phyloP scores from a whole-genome alignment of 2,888 invertebrate species.

The Trachelus iudaicus region DNA sequence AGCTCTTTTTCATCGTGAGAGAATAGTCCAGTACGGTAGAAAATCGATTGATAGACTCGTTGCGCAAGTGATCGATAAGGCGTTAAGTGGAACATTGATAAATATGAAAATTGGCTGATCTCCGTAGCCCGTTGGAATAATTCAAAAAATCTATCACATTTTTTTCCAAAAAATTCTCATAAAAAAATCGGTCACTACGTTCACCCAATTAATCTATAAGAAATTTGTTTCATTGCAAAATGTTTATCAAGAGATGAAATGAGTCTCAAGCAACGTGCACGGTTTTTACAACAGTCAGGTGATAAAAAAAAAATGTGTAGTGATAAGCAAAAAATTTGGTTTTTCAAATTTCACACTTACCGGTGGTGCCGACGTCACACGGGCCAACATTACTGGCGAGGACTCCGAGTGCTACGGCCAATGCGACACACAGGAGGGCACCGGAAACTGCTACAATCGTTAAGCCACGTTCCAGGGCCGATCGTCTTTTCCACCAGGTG shows the following conservation, averaged over 20 bases:
- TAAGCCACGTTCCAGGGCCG: slow-evolving; percentile 77
- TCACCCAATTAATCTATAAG: neutral
- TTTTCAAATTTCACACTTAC: neutral
- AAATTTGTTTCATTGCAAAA: neutral
- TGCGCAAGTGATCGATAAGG: neutral
- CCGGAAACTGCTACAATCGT: slow-evolving; percentile 73
- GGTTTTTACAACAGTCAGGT: neutral
- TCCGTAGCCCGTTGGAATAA: too few species aligned
- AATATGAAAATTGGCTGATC: neutral
- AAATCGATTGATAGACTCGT: neutral
- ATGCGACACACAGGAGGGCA: slow-evolving; percentile 72
- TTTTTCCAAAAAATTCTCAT: too few species aligned
- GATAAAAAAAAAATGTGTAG: neutral
- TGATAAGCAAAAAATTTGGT: neutral
- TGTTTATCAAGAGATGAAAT: neutral
- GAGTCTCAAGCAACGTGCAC: neutral
- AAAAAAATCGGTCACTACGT: neutral
- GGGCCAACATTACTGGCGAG: slow-evolving; percentile 45
- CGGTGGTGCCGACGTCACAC: slow-evolving; percentile 35
- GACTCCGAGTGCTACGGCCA: slow-evolving; percentile 69
- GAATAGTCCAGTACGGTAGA: neutral
- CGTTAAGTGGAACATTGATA: neutral
- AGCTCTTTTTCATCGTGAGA: neutral
- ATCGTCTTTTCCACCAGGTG: slow-evolving; percentile 84
- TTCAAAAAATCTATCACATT: neutral